Percentiles rank a stretch among this genome's conserved stretches.
phyloP scores from a whole-genome alignment of 2,888 invertebrate species.

The Sinodicranocentrus sp. region DNA sequence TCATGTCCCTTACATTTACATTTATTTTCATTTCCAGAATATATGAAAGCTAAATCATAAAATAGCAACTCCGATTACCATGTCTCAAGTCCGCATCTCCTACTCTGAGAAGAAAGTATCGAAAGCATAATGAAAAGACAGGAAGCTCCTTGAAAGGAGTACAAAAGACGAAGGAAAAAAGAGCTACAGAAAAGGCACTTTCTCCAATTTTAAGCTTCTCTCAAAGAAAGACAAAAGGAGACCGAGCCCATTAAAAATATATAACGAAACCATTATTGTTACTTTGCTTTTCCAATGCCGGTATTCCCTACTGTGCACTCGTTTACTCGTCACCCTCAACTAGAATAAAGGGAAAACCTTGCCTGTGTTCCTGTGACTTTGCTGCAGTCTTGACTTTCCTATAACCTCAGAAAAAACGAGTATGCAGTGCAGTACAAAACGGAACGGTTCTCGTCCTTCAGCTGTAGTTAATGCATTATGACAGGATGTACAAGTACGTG shows the following conservation, averaged over 20 bases:
- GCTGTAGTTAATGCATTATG: slow-evolving; percentile 42
- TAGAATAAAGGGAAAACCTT: not conserved
- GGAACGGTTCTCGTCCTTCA: slow-evolving; percentile 33
- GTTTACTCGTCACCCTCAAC: not conserved
- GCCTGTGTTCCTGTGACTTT: slow-evolving; percentile 14
- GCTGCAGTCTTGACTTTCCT: slow-evolving; percentile 11
- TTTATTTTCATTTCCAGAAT: too few relatives aligned
- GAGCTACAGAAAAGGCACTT: slow-evolving; percentile 14
- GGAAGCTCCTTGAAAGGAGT: slow-evolving; percentile 26
- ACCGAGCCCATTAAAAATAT: slow-evolving; percentile 49
- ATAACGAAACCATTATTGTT: slow-evolving; percentile 36
- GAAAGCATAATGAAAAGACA: slow-evolving; percentile 22
- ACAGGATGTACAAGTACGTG: slow-evolving; percentile 36
- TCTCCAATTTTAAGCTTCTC: not conserved
- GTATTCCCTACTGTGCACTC: not conserved
- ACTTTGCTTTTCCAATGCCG: slow-evolving; percentile 18
- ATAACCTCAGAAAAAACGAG: not conserved
- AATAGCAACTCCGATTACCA: too few relatives aligned
- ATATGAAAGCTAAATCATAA: too few relatives aligned
- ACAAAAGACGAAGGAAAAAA: slow-evolving; percentile 4
- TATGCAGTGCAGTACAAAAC: not conserved
- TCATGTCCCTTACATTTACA: too few relatives aligned
- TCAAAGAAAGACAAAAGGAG: slow-evolving; percentile 29
- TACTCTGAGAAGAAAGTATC: not conserved
- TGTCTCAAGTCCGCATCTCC: too few relatives aligned